Evolutionary conservation across 2,888 invertebrate species (phyloP), one percentile per base, ranked within the genome.

Genomic region (Helobdella robusta): DNA sequence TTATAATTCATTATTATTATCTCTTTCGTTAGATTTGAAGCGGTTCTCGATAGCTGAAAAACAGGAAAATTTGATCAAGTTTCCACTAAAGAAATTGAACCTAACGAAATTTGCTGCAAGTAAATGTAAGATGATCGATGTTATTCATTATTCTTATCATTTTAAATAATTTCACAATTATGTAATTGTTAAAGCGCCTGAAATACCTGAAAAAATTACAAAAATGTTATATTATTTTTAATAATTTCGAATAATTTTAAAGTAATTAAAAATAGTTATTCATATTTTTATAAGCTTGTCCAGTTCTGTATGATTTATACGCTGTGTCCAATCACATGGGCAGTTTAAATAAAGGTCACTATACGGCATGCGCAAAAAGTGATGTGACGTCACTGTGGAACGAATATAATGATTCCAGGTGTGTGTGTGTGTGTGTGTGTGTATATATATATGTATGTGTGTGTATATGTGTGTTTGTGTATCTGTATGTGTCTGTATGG

Each of bases 41-140:
- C 2, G 56, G 15, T 56, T 56, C 56, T 30, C 28, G 28, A 32
- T 4, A 2, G 32, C n/a, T n/a, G n/a, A 8, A 28, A 28, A 56
- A 28, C 56, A 56, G 28, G 32, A 56, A 32, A 56, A 28, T n/a
- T n/a, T n/a, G n/a, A 30, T 56, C 15, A 25, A n/a, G 5, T 56
- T 56, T 56, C 56, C 56, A 25, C 32, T 56, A n/a, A n/a, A 30
- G n/a, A 56, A 56, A 56, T 56, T 56, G 56, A 32, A 56, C 28
- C 32, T 56, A 30, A n/a, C 56, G 25, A 56, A 56, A 11, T 56
- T 56, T 20, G 28, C 56, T 25, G 28, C 56, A 40, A 40, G n/a
- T 15, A 40, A 40, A 11, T 40, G 11, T 40, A 15, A 40, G 44
- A 15, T 15, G n/a, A 11, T 40, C 11, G n/a, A 40, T 40, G 11